Evolutionary conservation across 2,113 vertebrate genomes (phyloP).

Genomic region (Scomber scombrus): DNA sequence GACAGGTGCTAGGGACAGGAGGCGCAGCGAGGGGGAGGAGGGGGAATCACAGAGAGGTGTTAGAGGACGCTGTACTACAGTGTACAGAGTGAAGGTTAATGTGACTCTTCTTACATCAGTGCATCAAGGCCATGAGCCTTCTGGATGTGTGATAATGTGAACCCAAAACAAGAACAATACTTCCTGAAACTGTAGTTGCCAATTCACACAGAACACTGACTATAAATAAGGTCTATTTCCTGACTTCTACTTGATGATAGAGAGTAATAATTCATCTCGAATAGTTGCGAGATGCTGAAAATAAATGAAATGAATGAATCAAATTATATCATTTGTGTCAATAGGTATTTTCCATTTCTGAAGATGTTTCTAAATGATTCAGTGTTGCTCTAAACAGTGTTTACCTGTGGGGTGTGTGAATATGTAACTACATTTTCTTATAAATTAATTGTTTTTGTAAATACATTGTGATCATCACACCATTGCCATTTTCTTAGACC

Average conservation of each 20-base stretch:
- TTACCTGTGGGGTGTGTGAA: constrained; percentile 80
- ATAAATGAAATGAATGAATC: constrained; percentile 53
- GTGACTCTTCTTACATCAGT: constrained; percentile 55
- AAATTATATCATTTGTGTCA: constrained; percentile 67
- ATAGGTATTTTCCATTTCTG: constrained; percentile 73
- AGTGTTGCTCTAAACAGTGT: constrained; percentile 76
- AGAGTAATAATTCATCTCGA: constrained; percentile 65
- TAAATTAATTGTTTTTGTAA: constrained; percentile 74
- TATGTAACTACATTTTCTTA: constrained; percentile 84
- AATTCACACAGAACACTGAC: constrained; percentile 75
- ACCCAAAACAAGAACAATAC: constrained; percentile 59
- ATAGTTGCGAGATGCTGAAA: constrained; percentile 47
- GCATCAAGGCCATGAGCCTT: constrained; percentile 36
- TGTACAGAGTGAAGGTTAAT: constrained; percentile 44
- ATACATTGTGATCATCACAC: constrained; percentile 73
- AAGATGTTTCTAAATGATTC: constrained; percentile 75
- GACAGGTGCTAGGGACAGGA: constrained; percentile 91
- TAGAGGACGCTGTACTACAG: constrained; percentile 18
- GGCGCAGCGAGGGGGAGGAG: constrained; percentile 1
- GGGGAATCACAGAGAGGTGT: constrained; percentile 44
- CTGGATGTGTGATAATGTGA: constrained; percentile 59
- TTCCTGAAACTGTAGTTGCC: constrained; percentile 76
- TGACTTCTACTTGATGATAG: constrained; percentile 75
- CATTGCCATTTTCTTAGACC: constrained; percentile 60
- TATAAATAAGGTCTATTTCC: constrained; percentile 75